Evolutionary conservation across 2,113 vertebrate species (phyloP), one percentile per base, ranked within the genome.

Genomic region (Saimiri boliviensis): DNA sequence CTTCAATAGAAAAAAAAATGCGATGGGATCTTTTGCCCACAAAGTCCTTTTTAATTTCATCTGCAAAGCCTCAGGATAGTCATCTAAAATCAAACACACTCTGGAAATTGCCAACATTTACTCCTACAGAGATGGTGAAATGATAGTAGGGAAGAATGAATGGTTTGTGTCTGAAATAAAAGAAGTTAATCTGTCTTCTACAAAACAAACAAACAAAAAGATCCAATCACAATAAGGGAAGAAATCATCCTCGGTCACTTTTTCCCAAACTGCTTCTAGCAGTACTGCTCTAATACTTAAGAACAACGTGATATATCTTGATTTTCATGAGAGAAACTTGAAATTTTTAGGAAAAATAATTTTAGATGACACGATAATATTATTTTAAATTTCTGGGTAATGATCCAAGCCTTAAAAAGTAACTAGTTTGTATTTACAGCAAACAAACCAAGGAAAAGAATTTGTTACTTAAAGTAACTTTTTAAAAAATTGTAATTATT

Each of bases 321-420:
- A 90, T 56, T 82, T 70, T 83, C 20, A 68, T 70, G 83, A 66
- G 32, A 8, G 19, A 92, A 96, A 95, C 84, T 82, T 25, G 81
- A 92, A 86, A 77, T 66, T 66, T 85, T 71, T 82, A 91, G 25
- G 35, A 73, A 95, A 85, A 82, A 25, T 70, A 83, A 87, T 70
- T 85, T 76, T 54, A 71, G 45, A 91, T 66, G 47, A 35, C n/a
- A 86, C 8, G 70, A n/a, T 47, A 47, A 16, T 63, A 63, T 73
- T 66, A 45, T 68, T 93, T 94, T 54, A 94, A 42, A 74, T 88
- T 47, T 40, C 20, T 81, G 21, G 87, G 11, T 85, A 88, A 42
- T 91, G 73, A 87, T 91, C 58, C 82, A 96, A 77, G 58, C 12
- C 20, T 63, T 76, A 71, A 21, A 86, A 91, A 96, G 42, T 49